Conservation (phyloP, 2,888 invertebrate species). For the Lasiommata megera region DNA sequence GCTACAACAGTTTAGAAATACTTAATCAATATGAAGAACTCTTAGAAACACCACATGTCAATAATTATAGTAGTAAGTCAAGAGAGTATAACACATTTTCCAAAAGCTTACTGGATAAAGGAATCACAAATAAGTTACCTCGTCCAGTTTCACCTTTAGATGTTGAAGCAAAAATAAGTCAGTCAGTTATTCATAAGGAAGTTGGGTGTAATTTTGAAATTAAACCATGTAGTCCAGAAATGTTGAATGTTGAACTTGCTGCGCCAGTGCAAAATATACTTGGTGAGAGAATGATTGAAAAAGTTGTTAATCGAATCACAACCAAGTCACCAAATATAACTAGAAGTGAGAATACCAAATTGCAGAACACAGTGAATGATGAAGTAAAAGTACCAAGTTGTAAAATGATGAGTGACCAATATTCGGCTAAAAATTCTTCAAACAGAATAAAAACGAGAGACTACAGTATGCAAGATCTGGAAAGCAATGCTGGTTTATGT, state of each 20-base stretch:
- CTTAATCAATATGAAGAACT: conserved; percentile 74
- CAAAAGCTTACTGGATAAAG: conserved; percentile 22
- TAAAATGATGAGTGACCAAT: conserved; percentile 63
- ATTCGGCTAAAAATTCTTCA: conserved; percentile 43
- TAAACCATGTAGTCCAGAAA: conserved; percentile 76
- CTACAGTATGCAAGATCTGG: conserved; percentile 67
- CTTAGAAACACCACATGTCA: conserved; percentile 62
- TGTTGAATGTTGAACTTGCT: conserved; percentile 70
- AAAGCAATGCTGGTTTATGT: conserved; percentile 68
- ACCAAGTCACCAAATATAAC: conserved; percentile 47
- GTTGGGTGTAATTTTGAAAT: conserved; percentile 80
- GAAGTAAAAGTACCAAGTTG: conserved; percentile 52
- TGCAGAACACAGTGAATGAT: conserved; percentile 27
- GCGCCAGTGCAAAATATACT: conserved; percentile 63
- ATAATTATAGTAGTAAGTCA: conserved; percentile 42
- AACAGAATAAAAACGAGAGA: conserved; percentile 52
- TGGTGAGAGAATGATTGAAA: conserved; percentile 67
- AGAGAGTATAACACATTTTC: conserved; percentile 27
- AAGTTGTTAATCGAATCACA: conserved; percentile 63
- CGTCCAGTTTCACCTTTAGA: conserved; percentile 71
- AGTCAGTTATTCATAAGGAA: conserved; percentile 78
- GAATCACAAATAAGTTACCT: conserved; percentile 32
- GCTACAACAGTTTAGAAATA: conserved; percentile 70
- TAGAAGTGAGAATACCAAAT: conserved; percentile 44
- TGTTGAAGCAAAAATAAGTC: conserved; percentile 78